Evolutionary conservation across 2,888 invertebrate species (phyloP), one percentile per base, ranked within the genome.

Genomic region (Tenthredo livida): DNA sequence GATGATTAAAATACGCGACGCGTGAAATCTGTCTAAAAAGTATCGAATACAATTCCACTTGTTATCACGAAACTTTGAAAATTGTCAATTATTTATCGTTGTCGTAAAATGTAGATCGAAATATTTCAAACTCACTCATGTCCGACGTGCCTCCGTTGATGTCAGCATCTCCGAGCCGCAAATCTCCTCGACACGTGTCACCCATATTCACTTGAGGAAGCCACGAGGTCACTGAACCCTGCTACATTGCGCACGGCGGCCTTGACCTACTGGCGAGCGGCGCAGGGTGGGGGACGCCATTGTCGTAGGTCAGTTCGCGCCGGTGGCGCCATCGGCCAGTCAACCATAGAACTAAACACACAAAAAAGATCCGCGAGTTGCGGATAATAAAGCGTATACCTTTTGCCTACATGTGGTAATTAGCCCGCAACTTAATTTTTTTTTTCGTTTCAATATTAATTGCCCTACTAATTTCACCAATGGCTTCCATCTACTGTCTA

Each of bases 1-100:
- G 99, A 93, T 99, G 99, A 93, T 99, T 99, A 89, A 98, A 91
- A 99, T 99, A 83, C 99, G 95, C 87, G 98, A 99, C 98, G 99
- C 99, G 94, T 99, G 99, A 94, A 99, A 98, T 85, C 99, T 95
- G 10, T 47, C 10, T 12, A 5, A 37, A 37, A 37, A 15, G 47
- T 47, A 12, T 47, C 3, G 15, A 47, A 47, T 15, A 47, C 15
- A 0, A 47, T 47, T 17, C 4, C 4, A 17, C 15, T 12, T 15
- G 3, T 47, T 15, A 47, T 17, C 47, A 0, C 15, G 12, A 17
- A 17, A 3, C 15, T 17, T 47, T 47, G 40, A 43, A 43, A 43
- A 43, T 43, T 10, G 12, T 47, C 15, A 15, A 15, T 47, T 47
- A 58, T 73, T 73, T 86, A 67, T 15, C 15, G 15, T 7, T 17